A percentile compares a stretch with the other conserved stretches of the same genome.
phyloP scores from a whole-genome alignment of 2,113 vertebrate species.

The Ailurus styani region DNA sequence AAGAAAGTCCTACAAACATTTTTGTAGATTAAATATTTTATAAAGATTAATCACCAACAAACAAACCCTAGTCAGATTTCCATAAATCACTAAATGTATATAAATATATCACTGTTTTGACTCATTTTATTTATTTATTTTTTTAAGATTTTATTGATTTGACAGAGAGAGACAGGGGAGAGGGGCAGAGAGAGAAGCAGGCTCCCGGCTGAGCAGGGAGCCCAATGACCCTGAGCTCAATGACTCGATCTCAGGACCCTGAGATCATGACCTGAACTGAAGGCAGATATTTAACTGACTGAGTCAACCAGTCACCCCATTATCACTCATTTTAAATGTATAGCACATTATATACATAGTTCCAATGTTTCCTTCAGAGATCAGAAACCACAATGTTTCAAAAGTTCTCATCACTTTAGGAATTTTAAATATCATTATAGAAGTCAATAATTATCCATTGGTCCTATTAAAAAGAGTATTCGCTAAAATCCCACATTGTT shows the following conservation, averaged over 20 bases:
- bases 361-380: neutral
- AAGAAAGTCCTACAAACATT: neutral
- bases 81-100: neutral
- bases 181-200: too few relatives aligned
- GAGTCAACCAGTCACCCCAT: too few relatives aligned
- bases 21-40: neutral
- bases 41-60: neutral
- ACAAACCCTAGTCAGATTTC: neutral
- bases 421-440: neutral
- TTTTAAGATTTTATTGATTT: too few relatives aligned
- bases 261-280: too few relatives aligned
- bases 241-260: too few relatives aligned
- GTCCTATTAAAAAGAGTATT: neutral
- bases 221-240: too few relatives aligned
- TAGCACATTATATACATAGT: neutral
- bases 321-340: neutral
- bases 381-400: neutral
- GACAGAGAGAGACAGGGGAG: too few relatives aligned
- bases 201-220: too few relatives aligned
- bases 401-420: neutral
- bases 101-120: neutral
- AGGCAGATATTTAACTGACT: too few relatives aligned
- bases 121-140: neutral
- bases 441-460: neutral
- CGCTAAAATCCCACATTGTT: neutral